Conservation (phyloP, 1,140 invertebrate genomes). For the Ladona fulva region DNA sequence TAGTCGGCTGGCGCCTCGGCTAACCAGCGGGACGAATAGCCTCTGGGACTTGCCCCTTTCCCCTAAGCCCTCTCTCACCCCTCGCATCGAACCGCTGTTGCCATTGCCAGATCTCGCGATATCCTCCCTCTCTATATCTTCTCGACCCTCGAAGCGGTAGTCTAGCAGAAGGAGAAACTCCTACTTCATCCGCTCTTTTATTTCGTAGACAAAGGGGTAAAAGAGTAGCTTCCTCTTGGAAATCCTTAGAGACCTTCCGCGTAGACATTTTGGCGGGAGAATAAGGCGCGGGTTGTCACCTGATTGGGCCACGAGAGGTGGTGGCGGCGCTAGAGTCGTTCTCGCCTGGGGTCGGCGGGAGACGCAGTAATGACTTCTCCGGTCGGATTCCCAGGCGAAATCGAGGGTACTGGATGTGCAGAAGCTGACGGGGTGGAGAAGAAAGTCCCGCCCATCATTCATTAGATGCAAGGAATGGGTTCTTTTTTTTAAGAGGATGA, state of each 20-base stretch:
- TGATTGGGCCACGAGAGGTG: background rate
- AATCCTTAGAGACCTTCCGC: background rate
- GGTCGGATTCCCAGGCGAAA: background rate
- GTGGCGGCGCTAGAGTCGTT: background rate
- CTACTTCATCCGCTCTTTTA: background rate
- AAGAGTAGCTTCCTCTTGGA: background rate
- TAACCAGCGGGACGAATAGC: conserved; percentile 16
- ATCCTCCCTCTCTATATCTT: background rate
- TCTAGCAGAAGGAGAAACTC: background rate
- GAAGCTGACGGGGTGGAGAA: background rate
- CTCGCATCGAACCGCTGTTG: background rate
- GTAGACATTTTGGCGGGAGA: background rate
- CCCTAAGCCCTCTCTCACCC: background rate
- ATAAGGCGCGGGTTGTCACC: background rate
- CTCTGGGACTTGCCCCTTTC: background rate
- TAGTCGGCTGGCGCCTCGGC: conserved; percentile 15
- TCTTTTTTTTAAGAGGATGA: background rate
- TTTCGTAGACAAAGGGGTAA: background rate
- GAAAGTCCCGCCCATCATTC: background rate
- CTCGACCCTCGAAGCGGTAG: too few relatives aligned
- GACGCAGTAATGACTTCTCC: background rate
- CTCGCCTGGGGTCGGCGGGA: background rate
- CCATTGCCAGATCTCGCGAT: background rate
- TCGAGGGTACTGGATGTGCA: background rate
- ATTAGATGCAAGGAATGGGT: background rate